phyloP scores from a whole-genome alignment of 2,113 vertebrate species.

The Megaptera novaeangliae region DNA sequence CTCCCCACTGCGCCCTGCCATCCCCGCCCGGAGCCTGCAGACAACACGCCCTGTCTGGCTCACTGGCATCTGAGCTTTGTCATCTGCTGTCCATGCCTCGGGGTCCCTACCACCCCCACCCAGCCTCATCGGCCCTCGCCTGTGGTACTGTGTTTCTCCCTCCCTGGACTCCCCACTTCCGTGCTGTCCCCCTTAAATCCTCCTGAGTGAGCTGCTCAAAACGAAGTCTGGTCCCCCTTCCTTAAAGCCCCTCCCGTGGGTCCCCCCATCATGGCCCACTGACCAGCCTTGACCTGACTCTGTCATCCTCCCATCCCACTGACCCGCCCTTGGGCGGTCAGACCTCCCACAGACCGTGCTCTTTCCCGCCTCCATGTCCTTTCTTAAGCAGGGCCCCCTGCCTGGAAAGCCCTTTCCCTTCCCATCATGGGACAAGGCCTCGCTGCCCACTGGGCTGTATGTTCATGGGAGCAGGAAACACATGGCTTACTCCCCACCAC shows the following conservation, averaged over 20 bases:
- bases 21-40: background rate
- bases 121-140: rapidly evolving
- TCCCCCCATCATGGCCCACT: rapidly evolving
- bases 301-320: background rate
- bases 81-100: background rate
- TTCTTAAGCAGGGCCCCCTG: background rate
- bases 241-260: background rate
- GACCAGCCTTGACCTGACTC: background rate
- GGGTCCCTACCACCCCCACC: rapidly evolving
- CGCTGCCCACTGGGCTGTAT: background rate
- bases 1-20: background rate
- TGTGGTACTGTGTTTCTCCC: background rate
- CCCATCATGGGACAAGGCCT: background rate
- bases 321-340: too few relatives aligned
- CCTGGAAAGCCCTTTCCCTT: background rate
- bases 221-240: background rate
- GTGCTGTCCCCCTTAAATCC: background rate
- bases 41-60: background rate
- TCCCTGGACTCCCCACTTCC: background rate
- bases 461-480: background rate
- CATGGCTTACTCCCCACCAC: background rate
- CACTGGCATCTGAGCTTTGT: background rate
- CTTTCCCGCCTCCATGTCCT: background rate
- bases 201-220: background rate
- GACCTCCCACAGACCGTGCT: too few relatives aligned